Evolutionary conservation across 1,140 invertebrate genomes (phyloP).

Genomic region (Eumeta japonica): DNA sequence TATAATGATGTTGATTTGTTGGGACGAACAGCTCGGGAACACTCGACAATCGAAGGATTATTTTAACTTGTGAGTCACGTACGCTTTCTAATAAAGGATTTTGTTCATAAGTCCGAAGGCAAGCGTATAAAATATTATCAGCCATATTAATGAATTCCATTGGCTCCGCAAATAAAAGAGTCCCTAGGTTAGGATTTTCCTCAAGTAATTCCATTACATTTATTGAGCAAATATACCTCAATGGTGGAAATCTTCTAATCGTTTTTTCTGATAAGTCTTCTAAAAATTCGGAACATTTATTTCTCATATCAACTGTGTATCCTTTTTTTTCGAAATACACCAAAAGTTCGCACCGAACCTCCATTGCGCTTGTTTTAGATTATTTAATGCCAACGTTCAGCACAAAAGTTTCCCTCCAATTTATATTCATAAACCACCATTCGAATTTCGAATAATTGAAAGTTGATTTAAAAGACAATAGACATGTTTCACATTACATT

Average conservation of each 20-base stretch:
- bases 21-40: constrained; percentile 19
- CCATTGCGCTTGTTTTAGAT: too few relatives aligned
- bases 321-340: constrained; percentile 36
- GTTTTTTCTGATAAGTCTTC: constrained; percentile 23
- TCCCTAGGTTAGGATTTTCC: constrained; percentile 23
- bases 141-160: constrained; percentile 27
- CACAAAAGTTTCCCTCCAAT: too few relatives aligned
- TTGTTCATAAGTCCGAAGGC: constrained; percentile 23
- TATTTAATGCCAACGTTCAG: too few relatives aligned
- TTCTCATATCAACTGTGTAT: constrained; percentile 27
- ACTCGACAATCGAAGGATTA: constrained; percentile 27
- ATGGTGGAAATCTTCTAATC: constrained; percentile 31
- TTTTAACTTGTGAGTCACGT: constrained; percentile 28
- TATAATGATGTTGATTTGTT: constrained; percentile 16
- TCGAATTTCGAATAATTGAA: too few relatives aligned
- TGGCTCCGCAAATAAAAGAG: constrained; percentile 31
- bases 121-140: constrained; percentile 35
- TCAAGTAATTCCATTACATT: constrained; percentile 39
- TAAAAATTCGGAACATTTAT: constrained; percentile 25
- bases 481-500: too few relatives aligned
- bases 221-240: constrained; percentile 29
- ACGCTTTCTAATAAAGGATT: background rate
- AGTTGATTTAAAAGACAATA: too few relatives aligned
- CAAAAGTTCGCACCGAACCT: constrained; percentile 27
- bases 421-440: too few relatives aligned